Evolutionary conservation across 2,888 invertebrate species (phyloP).

Genomic region (Sthenelais limicola): DNA sequence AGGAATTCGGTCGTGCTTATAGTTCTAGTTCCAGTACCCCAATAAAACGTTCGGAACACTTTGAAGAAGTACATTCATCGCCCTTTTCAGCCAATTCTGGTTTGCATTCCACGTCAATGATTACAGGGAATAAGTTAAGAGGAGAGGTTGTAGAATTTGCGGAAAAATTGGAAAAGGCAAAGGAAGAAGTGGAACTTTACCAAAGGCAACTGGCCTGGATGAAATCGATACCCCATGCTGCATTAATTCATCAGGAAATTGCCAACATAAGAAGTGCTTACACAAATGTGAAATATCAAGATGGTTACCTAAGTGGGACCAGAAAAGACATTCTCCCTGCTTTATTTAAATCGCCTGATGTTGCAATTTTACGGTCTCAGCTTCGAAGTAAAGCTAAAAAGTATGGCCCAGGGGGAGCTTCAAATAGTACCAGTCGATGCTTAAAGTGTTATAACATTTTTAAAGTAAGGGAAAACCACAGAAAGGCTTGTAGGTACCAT

Average conservation of each 20-base stretch:
- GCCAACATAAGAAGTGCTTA: neutral
- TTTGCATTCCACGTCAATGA: neutral
- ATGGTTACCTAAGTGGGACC: slow-evolving; percentile 44
- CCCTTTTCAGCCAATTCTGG: neutral
- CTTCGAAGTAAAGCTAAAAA: neutral
- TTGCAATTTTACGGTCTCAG: neutral
- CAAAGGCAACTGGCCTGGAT: slow-evolving; percentile 44
- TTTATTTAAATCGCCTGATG: neutral
- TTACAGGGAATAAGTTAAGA: slow-evolving; percentile 23
- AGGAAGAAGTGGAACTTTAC: slow-evolving; percentile 43
- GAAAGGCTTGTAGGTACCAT: slow-evolving; percentile 66
- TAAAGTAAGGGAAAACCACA: slow-evolving; percentile 65
- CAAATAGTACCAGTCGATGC: slow-evolving; percentile 54
- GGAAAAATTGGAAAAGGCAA: slow-evolving; percentile 42
- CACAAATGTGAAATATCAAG: slow-evolving; percentile 17
- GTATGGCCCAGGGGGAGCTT: neutral
- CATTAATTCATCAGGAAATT: neutral
- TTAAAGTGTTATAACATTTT: slow-evolving; percentile 67
- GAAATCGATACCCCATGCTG: slow-evolving; percentile 23
- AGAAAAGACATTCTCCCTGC: slow-evolving; percentile 38
- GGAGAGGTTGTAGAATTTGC: slow-evolving; percentile 43
- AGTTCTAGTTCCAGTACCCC: slow-evolving; percentile 12
- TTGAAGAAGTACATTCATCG: slow-evolving; percentile 8
- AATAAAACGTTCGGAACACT: slow-evolving; percentile 4
- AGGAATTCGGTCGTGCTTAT: neutral